Percentiles rank a stretch among this genome's conserved stretches.
phyloP scores from a whole-genome alignment of 2,113 vertebrate genomes.

The Pipa parva region DNA sequence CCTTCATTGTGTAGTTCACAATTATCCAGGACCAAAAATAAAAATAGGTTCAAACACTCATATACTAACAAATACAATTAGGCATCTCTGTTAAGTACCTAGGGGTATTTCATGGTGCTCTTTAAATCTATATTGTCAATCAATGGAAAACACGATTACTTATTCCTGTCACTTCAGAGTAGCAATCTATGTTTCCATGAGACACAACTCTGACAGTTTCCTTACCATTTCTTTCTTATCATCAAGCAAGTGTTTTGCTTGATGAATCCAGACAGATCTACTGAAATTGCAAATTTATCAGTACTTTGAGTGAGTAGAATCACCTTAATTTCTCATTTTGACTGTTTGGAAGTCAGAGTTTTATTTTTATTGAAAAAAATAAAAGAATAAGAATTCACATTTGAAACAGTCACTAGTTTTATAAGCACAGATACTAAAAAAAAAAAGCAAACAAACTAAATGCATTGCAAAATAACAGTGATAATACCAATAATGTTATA shows the following conservation, averaged over 20 bases:
- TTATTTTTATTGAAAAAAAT: too few relatives aligned
- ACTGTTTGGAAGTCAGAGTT: too few relatives aligned
- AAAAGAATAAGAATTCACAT: too few relatives aligned
- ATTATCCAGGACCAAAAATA: background rate
- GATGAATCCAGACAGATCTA: slow-evolving; percentile 6
- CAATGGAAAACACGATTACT: slow-evolving; percentile 8
- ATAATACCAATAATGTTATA: too few relatives aligned
- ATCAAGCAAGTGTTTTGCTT: slow-evolving; percentile 9
- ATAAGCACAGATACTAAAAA: too few relatives aligned
- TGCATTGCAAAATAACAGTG: too few relatives aligned
- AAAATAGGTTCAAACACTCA: background rate
- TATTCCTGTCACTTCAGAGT: slow-evolving; percentile 17
- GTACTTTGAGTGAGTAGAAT: background rate
- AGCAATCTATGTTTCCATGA: slow-evolving; percentile 7
- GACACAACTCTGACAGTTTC: slow-evolving; percentile 3
- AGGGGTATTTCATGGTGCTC: background rate
- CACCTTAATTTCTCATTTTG: too few relatives aligned
- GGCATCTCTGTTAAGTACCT: background rate
- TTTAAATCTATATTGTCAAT: background rate
- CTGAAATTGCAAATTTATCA: background rate
- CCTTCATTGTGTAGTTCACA: background rate
- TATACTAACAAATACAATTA: background rate
- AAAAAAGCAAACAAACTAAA: too few relatives aligned
- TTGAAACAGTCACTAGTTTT: too few relatives aligned
- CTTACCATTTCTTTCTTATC: slow-evolving; percentile 15